Conservation (phyloP, 2,888 invertebrate species). For the Drosophila formosana region DNA sequence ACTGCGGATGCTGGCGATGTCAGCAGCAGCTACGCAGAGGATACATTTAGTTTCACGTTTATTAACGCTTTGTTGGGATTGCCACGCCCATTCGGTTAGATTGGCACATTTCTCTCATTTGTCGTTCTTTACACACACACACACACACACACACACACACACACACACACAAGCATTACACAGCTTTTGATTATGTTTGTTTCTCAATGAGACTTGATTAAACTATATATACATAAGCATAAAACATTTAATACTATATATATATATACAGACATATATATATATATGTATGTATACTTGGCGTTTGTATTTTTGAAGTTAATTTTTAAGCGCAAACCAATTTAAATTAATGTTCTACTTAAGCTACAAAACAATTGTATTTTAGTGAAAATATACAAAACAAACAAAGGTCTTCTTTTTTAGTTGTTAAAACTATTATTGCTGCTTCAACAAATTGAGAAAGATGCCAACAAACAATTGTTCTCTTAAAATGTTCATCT, state of each 20-base stretch:
- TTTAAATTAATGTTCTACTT: slow-evolving; percentile 66
- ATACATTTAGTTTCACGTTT: slow-evolving; percentile 82
- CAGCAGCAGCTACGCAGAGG: slow-evolving; percentile 62
- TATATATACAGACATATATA: slow-evolving; percentile 23
- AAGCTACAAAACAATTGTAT: slow-evolving; percentile 60
- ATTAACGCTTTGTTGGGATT: slow-evolving; percentile 83
- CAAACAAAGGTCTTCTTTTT: slow-evolving; percentile 57
- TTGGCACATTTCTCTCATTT: slow-evolving; percentile 25
- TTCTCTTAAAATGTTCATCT: not conserved
- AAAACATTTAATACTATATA: slow-evolving; percentile 36
- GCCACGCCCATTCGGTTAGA: slow-evolving; percentile 68
- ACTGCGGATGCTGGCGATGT: slow-evolving; percentile 40
- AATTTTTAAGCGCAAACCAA: slow-evolving; percentile 67
- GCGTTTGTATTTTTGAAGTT: slow-evolving; percentile 65
- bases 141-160: slow-evolving; percentile 15
- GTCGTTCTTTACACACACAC: slow-evolving; percentile 36
- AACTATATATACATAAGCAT: slow-evolving; percentile 45
- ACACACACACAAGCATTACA: slow-evolving; percentile 28
- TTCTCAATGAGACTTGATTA: slow-evolving; percentile 75
- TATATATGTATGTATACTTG: slow-evolving; percentile 58
- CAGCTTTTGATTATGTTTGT: slow-evolving; percentile 61
- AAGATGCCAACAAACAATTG: slow-evolving; percentile 23
- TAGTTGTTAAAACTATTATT: slow-evolving; percentile 44
- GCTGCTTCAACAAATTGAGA: slow-evolving; percentile 32
- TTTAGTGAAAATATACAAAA: slow-evolving; percentile 62